Base-by-base conservation (phyloP, 2,888 invertebrate genomes). In the Drosophila limbata region DNA sequence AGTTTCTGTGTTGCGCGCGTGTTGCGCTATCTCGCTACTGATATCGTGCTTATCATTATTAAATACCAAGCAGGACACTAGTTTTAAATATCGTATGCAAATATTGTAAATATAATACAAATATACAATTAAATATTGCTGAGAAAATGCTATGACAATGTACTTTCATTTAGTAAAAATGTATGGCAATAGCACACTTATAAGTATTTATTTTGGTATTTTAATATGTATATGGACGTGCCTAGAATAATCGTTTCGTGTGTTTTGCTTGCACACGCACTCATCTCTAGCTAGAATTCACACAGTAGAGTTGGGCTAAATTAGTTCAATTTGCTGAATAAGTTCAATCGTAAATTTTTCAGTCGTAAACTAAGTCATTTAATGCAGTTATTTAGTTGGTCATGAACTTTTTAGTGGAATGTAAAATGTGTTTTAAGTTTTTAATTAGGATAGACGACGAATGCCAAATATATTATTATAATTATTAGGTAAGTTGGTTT, bases 231-330 rank as follows among this genome's bases (percentile, higher is more conserved):
- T 39, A 9, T n/a, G 37, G 6, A 13, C 33, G 25, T 56, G 56
- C 15, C n/a, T 39, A 8, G 39, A 39, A 39, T 39, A 15, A 8
- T 39, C 15, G 39, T 39, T 39, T 39, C 5, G 19, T 10, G n/a
- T 51, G 37, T 15, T 42, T 42, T 48, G 42, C 17, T 48, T 48
- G 42, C 11, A 61, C 72, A 73, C 61, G 67, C 62, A n/a, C 17
- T 11, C 71, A 75, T 71, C 76, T 76, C 71, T 76, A 75, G 39
- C 42, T 72, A 21, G 10, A 52, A 52, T 21, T 19, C 3, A n/a
- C n/a, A n/a, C n/a, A n/a, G n/a, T n/a, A n/a, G n/a, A n/a, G n/a
- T n/a, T n/a, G n/a, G n/a, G n/a, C n/a, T n/a, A n/a, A n/a, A n/a
- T n/a, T n/a, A n/a, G n/a, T n/a, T n/a, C n/a, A n/a, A n/a, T n/a